Percentiles rank a stretch among this genome's conserved stretches.
phyloP scores from a whole-genome alignment of 2,113 vertebrate species.

The Muntiacus reevesi region DNA sequence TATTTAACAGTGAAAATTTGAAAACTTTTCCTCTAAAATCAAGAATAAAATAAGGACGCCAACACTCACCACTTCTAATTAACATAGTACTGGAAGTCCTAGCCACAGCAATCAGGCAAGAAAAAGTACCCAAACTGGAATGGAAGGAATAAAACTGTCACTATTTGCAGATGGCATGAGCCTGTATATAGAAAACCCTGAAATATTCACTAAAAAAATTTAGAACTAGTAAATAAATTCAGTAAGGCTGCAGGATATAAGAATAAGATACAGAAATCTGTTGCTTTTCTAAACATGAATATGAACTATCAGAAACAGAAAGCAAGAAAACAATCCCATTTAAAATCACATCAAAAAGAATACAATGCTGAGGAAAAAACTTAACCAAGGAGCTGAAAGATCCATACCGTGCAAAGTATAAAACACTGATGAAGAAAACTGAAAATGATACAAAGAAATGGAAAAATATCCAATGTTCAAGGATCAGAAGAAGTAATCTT shows the following conservation, averaged over 20 bases:
- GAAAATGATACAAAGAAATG: not conserved
- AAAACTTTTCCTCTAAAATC: not conserved
- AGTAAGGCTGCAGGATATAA: not conserved
- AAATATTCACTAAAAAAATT: not conserved
- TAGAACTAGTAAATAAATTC: not conserved
- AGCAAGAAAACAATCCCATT: not conserved
- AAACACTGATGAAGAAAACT: not conserved
- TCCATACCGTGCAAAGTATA: not conserved
- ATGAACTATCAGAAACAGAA: not conserved
- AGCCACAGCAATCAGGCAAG: not conserved
- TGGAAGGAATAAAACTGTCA: not conserved
- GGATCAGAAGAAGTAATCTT: not conserved
- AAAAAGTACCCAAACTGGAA: not conserved
- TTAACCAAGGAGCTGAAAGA: not conserved
- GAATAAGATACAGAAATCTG: not conserved
- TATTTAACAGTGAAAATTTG: not conserved
- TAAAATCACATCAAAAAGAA: not conserved
- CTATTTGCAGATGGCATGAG: not conserved
- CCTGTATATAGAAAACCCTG: not conserved
- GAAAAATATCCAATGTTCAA: not conserved
- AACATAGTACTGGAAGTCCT: not conserved
- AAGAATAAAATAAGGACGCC: not conserved
- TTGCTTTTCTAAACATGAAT: not conserved
- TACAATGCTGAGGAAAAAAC: not conserved
- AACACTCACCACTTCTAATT: not conserved